These are phyloP conservation scores for Tortrix viridana DNA, from an alignment of 2,888 invertebrate species.

Conservation along the genomic window DNA sequence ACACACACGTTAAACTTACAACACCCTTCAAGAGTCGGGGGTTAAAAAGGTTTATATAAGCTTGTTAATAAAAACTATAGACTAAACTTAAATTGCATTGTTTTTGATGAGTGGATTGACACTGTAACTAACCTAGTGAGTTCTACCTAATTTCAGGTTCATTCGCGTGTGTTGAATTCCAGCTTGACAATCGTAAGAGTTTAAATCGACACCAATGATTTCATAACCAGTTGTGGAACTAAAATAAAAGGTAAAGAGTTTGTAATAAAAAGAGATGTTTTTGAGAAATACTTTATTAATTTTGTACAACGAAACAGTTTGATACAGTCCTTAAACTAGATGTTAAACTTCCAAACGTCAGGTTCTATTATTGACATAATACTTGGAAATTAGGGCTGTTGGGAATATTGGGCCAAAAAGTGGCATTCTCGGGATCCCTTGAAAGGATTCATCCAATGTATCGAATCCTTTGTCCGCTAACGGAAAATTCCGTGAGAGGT, in stretches of 20 bases:
- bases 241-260: no score
- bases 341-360: slow-evolving; percentile 44
- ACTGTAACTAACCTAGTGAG: no score
- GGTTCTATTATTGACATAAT: slow-evolving; percentile 4
- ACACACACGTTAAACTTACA: no score
- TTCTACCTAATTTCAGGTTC: no score
- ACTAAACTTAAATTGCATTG: no score
- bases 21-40: no score
- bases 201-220: no score
- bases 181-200: no score
- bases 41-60: no score
- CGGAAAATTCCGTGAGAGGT: slow-evolving; percentile 12
- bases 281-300: slow-evolving; percentile 56
- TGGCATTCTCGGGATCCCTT: slow-evolving; percentile 14
- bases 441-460: slow-evolving; percentile 25
- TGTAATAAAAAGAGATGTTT: slow-evolving; percentile 37
- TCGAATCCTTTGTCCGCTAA: slow-evolving; percentile 14
- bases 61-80: not conserved
- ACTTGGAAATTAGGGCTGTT: slow-evolving; percentile 5
- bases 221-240: no score
- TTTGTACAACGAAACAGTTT: slow-evolving; percentile 68
- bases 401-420: slow-evolving; percentile 11
- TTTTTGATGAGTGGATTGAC: no score
- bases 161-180: no score
- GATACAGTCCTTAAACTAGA: slow-evolving; percentile 50